These are phyloP conservation scores for Flexamia atlantica DNA, from an alignment of 2,888 invertebrate genomes.

Conservation along the genomic window DNA sequence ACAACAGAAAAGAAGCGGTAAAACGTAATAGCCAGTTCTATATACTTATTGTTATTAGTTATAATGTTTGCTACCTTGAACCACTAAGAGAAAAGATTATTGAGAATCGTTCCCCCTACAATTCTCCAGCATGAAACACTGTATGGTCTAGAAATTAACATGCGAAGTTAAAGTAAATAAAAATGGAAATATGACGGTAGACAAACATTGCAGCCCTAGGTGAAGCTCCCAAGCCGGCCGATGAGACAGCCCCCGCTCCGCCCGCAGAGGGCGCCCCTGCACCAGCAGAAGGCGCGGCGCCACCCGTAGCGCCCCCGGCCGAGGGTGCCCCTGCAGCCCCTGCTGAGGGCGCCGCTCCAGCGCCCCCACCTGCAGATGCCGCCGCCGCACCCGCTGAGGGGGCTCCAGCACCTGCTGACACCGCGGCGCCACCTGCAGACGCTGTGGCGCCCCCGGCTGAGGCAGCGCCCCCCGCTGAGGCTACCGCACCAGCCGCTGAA, in stretches of 20 bases:
- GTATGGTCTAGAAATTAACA: too few relatives aligned
- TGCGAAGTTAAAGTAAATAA: too few relatives aligned
- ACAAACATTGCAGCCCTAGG: conserved; percentile 31
- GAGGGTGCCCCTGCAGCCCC: conserved; percentile 58
- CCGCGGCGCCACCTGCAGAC: conserved; percentile 53
- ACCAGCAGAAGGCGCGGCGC: conserved; percentile 51
- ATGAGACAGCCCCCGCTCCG: conserved; percentile 40
- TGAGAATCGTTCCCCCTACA: too few relatives aligned
- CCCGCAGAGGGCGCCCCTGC: conserved; percentile 8
- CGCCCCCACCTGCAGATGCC: conserved; percentile 31
- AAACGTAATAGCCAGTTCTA: too few relatives aligned
- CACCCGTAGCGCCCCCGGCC: conserved; percentile 52
- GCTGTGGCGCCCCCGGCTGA: conserved; percentile 57
- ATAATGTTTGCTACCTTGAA: too few relatives aligned
- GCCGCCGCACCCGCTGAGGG: conserved; percentile 48
- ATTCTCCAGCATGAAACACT: too few relatives aligned
- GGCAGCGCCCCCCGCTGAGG: conserved; percentile 54
- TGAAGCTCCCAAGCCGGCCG: conserved; percentile 53
- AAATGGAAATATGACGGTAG: too few relatives aligned
- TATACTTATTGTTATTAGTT: too few relatives aligned
- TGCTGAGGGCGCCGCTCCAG: conserved; percentile 55
- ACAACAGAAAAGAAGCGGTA: too few relatives aligned
- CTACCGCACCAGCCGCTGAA: conserved; percentile 31
- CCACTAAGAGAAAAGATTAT: too few relatives aligned
- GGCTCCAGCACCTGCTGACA: conserved; percentile 47